These are phyloP conservation scores for Acipenser ruthenus DNA, from an alignment of 2,797 vertebrate species.

Conservation along the genomic window DNA sequence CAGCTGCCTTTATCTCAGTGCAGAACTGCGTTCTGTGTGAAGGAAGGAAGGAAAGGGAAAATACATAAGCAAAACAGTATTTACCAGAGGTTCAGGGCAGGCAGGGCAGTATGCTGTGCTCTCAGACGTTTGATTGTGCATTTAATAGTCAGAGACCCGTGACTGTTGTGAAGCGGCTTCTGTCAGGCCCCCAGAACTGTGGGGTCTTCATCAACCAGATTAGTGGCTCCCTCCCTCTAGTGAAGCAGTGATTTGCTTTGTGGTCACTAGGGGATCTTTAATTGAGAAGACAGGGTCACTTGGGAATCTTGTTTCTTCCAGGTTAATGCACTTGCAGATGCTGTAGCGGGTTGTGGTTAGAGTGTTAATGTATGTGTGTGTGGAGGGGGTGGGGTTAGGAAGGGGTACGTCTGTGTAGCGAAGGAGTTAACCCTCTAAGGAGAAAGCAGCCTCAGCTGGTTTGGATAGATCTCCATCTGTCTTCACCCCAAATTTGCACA, in stretches of 20 bases:
- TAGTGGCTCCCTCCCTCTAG: conserved; percentile 34
- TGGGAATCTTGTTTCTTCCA: conserved; percentile 57
- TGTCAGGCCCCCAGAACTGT: conserved; percentile 51
- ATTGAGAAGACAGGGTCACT: conserved; percentile 51
- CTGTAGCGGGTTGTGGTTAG: conserved; percentile 12
- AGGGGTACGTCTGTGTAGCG: background rate
- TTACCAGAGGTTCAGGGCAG: conserved; percentile 53
- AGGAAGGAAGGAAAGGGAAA: conserved; percentile 41
- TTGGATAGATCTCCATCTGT: background rate
- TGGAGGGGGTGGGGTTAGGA: background rate
- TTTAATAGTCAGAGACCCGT: conserved; percentile 20
- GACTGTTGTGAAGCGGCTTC: conserved; percentile 50
- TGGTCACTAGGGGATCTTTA: conserved; percentile 54
- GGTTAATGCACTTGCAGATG: conserved; percentile 47
- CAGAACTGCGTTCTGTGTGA: conserved; percentile 47
- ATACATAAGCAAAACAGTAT: conserved; percentile 48
- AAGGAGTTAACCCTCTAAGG: background rate
- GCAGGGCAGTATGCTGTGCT: conserved; percentile 27
- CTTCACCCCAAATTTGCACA: conserved; percentile 21
- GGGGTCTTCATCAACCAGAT: conserved; percentile 70
- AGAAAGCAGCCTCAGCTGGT: background rate
- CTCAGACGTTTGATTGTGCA: conserved; percentile 8
- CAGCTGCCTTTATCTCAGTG: conserved; percentile 28
- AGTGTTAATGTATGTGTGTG: conserved; percentile 4
- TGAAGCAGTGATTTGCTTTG: conserved; percentile 35